phyloP scores from a whole-genome alignment of 2,888 invertebrate species.

The Xestoiulus laeticollis region DNA sequence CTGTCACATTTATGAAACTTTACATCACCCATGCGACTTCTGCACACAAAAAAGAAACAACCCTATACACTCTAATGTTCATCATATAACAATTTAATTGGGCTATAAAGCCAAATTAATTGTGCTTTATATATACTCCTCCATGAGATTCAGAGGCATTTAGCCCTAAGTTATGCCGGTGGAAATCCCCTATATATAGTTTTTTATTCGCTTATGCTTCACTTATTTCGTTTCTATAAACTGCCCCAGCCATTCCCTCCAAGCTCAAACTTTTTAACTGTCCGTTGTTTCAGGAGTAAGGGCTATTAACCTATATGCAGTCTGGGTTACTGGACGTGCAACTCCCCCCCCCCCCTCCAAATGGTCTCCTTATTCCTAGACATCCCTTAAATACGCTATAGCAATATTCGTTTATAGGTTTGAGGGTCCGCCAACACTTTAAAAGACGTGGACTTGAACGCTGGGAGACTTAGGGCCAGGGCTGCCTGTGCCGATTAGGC shows the following conservation, averaged over 20 bases:
- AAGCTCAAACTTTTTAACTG: neutral
- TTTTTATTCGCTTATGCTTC: neutral
- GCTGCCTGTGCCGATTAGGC: slow-evolving; percentile 45
- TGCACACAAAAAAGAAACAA: neutral
- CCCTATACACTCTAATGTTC: slow-evolving; percentile 9
- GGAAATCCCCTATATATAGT: neutral
- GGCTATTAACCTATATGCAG: slow-evolving; percentile 16
- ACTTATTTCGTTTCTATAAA: neutral
- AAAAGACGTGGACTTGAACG: neutral
- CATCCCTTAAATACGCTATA: neutral
- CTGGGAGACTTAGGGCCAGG: slow-evolving; percentile 28
- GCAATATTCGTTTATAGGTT: slow-evolving; percentile 27
- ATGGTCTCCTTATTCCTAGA: neutral
- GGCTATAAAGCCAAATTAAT: slow-evolving; percentile 3
- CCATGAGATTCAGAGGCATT: neutral
- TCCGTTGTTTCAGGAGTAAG: neutral
- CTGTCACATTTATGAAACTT: neutral
- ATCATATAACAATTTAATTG: slow-evolving; percentile 29
- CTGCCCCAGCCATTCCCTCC: neutral
- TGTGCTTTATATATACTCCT: neutral
- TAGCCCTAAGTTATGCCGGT: neutral
- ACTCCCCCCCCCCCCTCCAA: neutral
- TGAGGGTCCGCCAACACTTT: slow-evolving; percentile 3
- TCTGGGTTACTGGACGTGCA: neutral
- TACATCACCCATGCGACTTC: neutral